Evolutionary conservation across 2,113 vertebrate genomes (phyloP).

Genomic region (Macaca nemestrina): DNA sequence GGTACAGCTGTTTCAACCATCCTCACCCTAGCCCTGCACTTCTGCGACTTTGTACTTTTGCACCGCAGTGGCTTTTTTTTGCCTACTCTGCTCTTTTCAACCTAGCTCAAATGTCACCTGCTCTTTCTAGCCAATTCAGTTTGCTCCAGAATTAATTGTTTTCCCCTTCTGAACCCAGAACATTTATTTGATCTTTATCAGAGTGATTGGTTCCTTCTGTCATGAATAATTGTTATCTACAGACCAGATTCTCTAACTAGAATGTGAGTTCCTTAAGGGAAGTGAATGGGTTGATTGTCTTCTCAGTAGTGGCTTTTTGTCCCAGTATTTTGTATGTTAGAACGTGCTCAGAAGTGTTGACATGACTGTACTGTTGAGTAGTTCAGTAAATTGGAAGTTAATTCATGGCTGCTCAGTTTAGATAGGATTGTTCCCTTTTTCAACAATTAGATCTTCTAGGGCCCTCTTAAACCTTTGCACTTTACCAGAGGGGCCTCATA

Average conservation of each 20-base stretch:
- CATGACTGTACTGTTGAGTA: not conserved
- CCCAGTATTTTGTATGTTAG: not conserved
- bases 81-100: not conserved
- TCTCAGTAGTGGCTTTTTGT: not conserved
- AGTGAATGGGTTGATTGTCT: not conserved
- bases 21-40: not conserved
- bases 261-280: not conserved
- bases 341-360: not conserved
- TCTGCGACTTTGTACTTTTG: not conserved
- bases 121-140: not conserved
- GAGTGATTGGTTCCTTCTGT: not conserved
- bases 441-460: not conserved
- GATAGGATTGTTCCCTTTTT: not conserved
- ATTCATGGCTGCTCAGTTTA: not conserved
- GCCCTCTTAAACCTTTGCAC: not conserved
- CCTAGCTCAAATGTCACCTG: not conserved
- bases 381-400: not conserved
- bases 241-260: not conserved
- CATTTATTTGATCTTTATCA: not conserved
- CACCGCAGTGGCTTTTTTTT: not conserved
- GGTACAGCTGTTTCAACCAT: not conserved
- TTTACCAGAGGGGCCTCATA: not conserved
- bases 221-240: not conserved
- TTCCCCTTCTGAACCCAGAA: not conserved
- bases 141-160: not conserved